Conservation (phyloP, 2,888 invertebrate genomes). For the Agonum fuliginosum region DNA sequence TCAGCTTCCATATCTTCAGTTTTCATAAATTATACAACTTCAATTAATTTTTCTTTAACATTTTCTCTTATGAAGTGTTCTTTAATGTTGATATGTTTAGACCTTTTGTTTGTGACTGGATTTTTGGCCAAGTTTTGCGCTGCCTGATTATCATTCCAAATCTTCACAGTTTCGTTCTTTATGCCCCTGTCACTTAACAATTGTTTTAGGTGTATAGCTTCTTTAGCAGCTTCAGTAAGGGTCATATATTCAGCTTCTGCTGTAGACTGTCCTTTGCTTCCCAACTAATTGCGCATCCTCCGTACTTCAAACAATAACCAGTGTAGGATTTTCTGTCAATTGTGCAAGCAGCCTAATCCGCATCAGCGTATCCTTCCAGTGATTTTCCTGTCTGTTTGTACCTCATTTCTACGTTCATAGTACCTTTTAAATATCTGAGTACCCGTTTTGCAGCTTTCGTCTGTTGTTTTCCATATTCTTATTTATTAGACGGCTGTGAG, state of each 20-base stretch:
- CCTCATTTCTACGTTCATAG: too few species aligned
- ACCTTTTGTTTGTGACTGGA: background rate
- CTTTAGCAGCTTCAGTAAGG: too few species aligned
- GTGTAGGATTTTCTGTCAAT: slow-evolving; percentile 53
- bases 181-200: background rate
- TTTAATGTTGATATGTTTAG: background rate
- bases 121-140: background rate
- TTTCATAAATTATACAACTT: too few species aligned
- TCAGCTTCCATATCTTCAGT: too few species aligned
- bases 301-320: slow-evolving; percentile 54
- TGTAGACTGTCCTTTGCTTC: background rate
- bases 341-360: slow-evolving; percentile 16
- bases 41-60: too few species aligned
- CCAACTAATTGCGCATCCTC: slow-evolving; percentile 13
- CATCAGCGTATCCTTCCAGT: slow-evolving; percentile 49
- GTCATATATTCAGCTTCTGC: too few species aligned
- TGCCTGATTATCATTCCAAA: background rate
- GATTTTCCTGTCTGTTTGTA: background rate
- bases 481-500: too few species aligned
- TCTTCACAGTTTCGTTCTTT: background rate
- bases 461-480: too few species aligned
- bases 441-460: too few species aligned
- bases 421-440: too few species aligned
- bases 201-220: too few species aligned
- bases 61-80: background rate